Conservation (phyloP, 2,113 vertebrate genomes). For the Mus pahari region DNA sequence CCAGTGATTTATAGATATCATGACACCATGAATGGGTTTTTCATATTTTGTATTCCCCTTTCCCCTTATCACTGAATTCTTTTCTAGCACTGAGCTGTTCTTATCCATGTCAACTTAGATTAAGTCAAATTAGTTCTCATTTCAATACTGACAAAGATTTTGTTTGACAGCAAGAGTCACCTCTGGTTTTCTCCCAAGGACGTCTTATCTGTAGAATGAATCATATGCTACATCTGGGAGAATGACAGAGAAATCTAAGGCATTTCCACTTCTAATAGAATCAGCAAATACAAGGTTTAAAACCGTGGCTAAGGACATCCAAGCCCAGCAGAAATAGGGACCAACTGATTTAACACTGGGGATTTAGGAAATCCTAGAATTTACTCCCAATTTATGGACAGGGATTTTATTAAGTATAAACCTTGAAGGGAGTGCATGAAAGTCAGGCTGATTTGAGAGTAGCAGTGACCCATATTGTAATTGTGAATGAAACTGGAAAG, state of each 20-base stretch:
- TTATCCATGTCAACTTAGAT: constrained; percentile 83
- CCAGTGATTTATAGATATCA: constrained; percentile 35
- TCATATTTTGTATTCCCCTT: constrained; percentile 50
- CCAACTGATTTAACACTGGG: not conserved
- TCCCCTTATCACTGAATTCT: constrained; percentile 73
- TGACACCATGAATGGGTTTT: not conserved
- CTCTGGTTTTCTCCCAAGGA: constrained; percentile 85
- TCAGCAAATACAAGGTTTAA: not conserved
- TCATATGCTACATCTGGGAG: constrained; percentile 65
- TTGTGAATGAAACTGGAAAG: constrained; percentile 4
- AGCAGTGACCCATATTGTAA: not conserved
- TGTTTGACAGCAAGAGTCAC: constrained; percentile 85
- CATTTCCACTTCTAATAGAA: constrained; percentile 22
- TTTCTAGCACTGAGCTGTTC: constrained; percentile 82
- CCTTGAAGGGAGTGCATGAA: not conserved
- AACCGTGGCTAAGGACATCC: not conserved
- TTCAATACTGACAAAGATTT: constrained; percentile 87
- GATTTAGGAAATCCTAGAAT: not conserved
- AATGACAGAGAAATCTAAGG: not conserved
- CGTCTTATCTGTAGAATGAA: constrained; percentile 63
- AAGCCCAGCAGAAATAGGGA: not conserved
- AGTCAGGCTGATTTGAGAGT: not conserved
- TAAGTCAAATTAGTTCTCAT: constrained; percentile 88
- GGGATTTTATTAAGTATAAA: not conserved
- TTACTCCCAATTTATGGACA: constrained; percentile 34